phyloP scores from a whole-genome alignment of 2,888 invertebrate genomes.

The Xestia sexstrigata region DNA sequence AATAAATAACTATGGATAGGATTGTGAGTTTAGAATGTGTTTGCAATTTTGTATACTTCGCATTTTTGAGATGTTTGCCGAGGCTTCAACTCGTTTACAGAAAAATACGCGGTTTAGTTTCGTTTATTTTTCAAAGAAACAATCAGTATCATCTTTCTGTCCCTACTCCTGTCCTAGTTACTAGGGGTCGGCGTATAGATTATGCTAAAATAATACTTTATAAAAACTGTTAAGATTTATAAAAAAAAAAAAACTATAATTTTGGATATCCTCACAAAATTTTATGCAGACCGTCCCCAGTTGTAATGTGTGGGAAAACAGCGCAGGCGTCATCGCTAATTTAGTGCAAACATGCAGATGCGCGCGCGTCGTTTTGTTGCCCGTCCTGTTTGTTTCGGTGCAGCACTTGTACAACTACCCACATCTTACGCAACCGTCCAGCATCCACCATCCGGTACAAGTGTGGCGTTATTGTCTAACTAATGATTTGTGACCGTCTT shows the following conservation, averaged over 20 bases:
- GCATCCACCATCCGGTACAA: constrained; percentile 58
- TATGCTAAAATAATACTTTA: no score
- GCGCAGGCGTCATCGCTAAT: constrained; percentile 84
- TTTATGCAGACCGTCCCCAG: constrained; percentile 75
- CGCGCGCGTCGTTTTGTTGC: constrained; percentile 72
- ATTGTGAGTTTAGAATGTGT: no score
- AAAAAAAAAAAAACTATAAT: background rate
- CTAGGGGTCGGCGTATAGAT: no score
- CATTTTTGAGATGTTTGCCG: background rate
- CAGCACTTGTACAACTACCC: constrained; percentile 50
- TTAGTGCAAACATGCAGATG: constrained; percentile 85
- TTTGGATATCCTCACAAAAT: background rate
- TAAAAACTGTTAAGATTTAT: no score
- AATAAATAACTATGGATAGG: background rate
- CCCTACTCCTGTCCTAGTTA: no score
- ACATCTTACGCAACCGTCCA: constrained; percentile 62
- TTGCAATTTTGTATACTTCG: background rate
- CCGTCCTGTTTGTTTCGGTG: constrained; percentile 66
- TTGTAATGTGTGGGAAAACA: constrained; percentile 83
- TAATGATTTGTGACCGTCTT: constrained; percentile 26
- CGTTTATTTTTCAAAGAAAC: no score
- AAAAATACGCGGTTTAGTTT: background rate
- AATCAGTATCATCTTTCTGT: no score
- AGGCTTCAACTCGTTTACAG: background rate
- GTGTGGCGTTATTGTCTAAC: constrained; percentile 42